Conservation (phyloP, 2,113 vertebrate species). For the Elephas maximus region DNA sequence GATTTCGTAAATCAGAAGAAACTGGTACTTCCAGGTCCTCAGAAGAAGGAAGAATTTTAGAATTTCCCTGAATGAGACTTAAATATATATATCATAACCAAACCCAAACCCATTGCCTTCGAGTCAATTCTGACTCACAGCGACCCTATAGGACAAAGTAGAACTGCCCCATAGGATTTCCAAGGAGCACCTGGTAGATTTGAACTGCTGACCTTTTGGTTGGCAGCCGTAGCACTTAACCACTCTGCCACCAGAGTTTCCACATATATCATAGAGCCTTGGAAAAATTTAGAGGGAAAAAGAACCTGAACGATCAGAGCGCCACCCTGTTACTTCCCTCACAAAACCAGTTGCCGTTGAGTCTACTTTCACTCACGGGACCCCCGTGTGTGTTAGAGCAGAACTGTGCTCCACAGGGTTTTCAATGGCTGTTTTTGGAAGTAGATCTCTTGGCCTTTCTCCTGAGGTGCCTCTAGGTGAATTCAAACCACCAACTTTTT, state of each 20-base stretch:
- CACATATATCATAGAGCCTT: no score
- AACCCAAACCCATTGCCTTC: no score
- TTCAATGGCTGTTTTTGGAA: background rate
- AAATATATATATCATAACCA: no score
- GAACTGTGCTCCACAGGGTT: background rate
- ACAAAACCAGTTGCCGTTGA: background rate
- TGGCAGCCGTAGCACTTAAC: no score
- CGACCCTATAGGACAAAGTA: no score
- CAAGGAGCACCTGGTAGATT: no score
- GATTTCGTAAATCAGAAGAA: background rate
- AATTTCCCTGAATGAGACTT: background rate
- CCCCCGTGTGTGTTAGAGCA: background rate
- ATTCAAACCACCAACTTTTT: background rate
- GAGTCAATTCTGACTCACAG: no score
- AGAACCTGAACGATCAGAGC: background rate
- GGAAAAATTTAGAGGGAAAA: background rate
- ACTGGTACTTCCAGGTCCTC: background rate
- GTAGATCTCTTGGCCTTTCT: background rate
- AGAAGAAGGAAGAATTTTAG: background rate
- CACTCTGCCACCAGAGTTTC: no score
- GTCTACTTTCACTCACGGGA: background rate
- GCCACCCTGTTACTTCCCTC: background rate
- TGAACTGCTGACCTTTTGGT: no score
- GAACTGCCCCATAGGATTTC: no score
- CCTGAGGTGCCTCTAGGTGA: background rate